phyloP scores from a whole-genome alignment of 2,797 vertebrate species.

The Alauda arvensis region DNA sequence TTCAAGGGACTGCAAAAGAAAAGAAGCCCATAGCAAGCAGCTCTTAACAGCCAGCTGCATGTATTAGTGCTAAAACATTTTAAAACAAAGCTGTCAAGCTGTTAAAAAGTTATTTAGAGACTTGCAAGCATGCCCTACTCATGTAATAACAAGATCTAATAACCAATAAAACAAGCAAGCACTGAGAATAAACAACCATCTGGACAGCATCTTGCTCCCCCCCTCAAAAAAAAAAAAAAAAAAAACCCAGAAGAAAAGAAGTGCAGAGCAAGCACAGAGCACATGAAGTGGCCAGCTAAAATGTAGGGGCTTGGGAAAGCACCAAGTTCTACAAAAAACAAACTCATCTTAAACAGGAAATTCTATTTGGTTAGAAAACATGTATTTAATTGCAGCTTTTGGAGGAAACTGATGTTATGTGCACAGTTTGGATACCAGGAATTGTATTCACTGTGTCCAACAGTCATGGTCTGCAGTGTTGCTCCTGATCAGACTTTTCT shows the following conservation, averaged over 20 bases:
- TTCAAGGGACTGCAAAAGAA: not conserved
- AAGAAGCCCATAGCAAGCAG: not conserved
- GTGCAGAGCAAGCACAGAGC: not conserved
- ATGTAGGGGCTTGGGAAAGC: not conserved
- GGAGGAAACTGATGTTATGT: not conserved
- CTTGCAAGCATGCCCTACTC: not conserved
- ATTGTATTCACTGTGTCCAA: not conserved
- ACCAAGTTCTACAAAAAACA: not conserved
- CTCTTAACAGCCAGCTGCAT: not conserved
- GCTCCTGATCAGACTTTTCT: not conserved
- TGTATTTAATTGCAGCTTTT: not conserved
- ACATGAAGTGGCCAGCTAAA: not conserved
- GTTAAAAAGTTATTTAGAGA: slow-evolving; percentile 5
- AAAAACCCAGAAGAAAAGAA: not conserved
- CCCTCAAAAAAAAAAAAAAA: not conserved
- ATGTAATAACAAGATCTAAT: not conserved
- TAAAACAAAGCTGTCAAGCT: not conserved
- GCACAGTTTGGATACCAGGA: not conserved
- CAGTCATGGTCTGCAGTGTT: not conserved
- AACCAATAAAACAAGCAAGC: not conserved
- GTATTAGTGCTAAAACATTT: not conserved
- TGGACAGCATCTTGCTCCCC: not conserved
- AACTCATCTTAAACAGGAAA: not conserved
- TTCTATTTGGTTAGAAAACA: not conserved
- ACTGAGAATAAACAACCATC: slow-evolving; percentile 20